Evolutionary conservation across 2,797 vertebrate genomes (phyloP), one percentile per base, ranked within the genome.

Genomic region (Malurus splendens): DNA sequence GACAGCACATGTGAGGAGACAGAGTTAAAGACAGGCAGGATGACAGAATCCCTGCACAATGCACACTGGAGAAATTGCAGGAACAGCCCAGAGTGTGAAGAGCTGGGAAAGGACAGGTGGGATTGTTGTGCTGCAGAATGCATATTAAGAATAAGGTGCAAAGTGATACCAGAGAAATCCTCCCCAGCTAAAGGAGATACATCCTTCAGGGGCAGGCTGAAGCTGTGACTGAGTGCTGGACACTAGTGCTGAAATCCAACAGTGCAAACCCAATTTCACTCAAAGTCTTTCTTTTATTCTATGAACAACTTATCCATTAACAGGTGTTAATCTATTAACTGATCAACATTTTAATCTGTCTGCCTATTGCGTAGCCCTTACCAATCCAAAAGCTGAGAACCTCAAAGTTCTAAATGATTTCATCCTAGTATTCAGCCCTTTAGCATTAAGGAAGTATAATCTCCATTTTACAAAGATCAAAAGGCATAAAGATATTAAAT

Each of bases 401-500:
- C 30, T 42, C 20, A 6, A 50, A 56, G 2, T 73, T 92, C 62
- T 50, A 59, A 68, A 70, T 20, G 0, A 67, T 84, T 75, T 75
- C n/a, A 59, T 85, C 25, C 51, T 52, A 55, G 17, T 51, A 25
- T 61, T 77, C 55, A 85, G 13, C 2, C 23, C 8, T 70, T 75
- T 55, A 47, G 39, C 56, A 76, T 67, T 81, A 76, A 60, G 36
- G 8, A 78, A 82, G 33, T 18, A 79, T 90, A 60, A 89, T 70
- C 79, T 86, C 50, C 12, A 32, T 82, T 83, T 76, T 61, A 57
- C 17, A 70, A 59, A 74, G 54, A 72, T 80, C 44, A 85, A 78
- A 90, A 86, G 70, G 32, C 52, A 78, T 60, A 38, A 78, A 89
- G 39, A 38, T 64, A 82, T n/a, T 75, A 86, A 81, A 82, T 84